A percentile compares a stretch with the other conserved stretches of the same genome.
Conservation (phyloP, 2,888 invertebrate species). For the Lottia scabra region DNA sequence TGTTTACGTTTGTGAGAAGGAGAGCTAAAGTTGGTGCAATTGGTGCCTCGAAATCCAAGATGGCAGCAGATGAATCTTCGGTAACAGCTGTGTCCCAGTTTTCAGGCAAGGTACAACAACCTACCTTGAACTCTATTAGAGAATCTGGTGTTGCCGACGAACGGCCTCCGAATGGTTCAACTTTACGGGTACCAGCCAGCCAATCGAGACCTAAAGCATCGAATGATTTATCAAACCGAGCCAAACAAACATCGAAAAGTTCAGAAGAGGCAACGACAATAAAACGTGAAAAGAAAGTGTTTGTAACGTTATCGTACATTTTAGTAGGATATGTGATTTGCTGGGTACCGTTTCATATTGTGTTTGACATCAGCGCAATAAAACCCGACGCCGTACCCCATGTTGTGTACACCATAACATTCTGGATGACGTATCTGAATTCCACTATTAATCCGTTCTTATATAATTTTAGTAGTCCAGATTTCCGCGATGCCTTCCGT, state of each 20-base stretch:
- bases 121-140: neutral
- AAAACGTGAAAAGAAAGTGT: slow-evolving; percentile 34
- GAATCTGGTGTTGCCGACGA: neutral
- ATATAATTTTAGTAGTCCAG: slow-evolving; percentile 53
- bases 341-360: slow-evolving; percentile 56
- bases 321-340: slow-evolving; percentile 50
- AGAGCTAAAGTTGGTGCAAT: slow-evolving; percentile 22
- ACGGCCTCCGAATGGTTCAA: neutral
- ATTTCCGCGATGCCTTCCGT: slow-evolving; percentile 44
- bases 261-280: neutral
- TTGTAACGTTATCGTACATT: slow-evolving; percentile 50
- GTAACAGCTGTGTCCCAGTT: neutral
- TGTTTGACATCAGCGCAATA: slow-evolving; percentile 49
- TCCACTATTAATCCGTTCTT: slow-evolving; percentile 56
- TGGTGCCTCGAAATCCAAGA: neutral
- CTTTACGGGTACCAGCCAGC: neutral
- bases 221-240: neutral
- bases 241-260: neutral
- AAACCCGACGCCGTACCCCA: slow-evolving; percentile 40
- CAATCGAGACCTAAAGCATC: neutral
- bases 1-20: slow-evolving; percentile 45
- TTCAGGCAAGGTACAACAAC: neutral
- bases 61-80: neutral
- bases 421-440: slow-evolving; percentile 57
- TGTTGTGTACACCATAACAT: slow-evolving; percentile 38